These are phyloP conservation scores for Drosophila obscura DNA, from an alignment of 1,140 invertebrate species.

Conservation along the genomic window DNA sequence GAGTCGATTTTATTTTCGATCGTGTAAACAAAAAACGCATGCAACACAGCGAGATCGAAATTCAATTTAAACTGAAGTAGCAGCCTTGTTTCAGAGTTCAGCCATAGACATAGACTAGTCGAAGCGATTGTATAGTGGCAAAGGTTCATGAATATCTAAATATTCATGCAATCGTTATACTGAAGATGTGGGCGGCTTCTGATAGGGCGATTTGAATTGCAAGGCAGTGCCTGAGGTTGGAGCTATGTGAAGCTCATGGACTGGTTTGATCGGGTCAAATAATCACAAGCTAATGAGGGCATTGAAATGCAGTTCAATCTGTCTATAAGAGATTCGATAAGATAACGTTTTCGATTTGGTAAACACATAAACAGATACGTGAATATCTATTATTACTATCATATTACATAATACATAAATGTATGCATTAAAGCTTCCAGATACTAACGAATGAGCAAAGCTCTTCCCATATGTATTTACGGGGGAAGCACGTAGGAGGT, in stretches of 20 bases:
- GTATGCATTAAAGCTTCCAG: no score
- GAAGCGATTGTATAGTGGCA: slow-evolving; percentile 24
- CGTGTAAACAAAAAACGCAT: slow-evolving; percentile 54
- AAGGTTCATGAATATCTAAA: slow-evolving; percentile 32
- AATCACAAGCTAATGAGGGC: slow-evolving; percentile 13
- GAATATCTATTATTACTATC: no score
- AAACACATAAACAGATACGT: no score
- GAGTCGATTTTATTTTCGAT: slow-evolving; percentile 25
- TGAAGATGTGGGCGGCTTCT: slow-evolving; percentile 26
- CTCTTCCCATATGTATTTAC: no score
- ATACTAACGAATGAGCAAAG: no score
- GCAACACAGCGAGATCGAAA: slow-evolving; percentile 46
- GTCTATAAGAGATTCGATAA: slow-evolving; percentile 2
- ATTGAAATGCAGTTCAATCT: slow-evolving; percentile 13
- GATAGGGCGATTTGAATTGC: slow-evolving; percentile 15
- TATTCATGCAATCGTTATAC: slow-evolving; percentile 23
- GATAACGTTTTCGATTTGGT: neutral
- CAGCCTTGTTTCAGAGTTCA: slow-evolving; percentile 22
- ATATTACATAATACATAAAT: no score
- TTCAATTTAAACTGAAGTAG: slow-evolving; percentile 27
- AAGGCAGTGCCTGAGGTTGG: neutral
- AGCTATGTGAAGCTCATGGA: neutral
- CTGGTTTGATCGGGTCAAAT: slow-evolving; percentile 22
- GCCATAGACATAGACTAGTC: slow-evolving; percentile 33
- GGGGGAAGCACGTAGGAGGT: no score